Evolutionary conservation across 30 jellyfish, hydroid and myxozoan genomes (phyloP).

Genomic region (Aurelia sp.): DNA sequence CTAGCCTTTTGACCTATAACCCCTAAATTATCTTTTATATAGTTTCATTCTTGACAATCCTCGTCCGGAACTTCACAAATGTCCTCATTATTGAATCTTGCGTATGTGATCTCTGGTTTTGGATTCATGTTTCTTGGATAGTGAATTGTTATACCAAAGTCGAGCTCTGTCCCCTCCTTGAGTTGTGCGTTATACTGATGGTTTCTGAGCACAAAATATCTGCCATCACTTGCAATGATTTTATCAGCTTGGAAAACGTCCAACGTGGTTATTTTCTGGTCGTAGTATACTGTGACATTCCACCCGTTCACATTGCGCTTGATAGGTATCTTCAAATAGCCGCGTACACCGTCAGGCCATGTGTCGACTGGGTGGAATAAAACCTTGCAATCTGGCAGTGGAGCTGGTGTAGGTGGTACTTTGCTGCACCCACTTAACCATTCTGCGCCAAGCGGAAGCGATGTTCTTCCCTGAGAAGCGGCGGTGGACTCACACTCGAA

Average conservation of each 20-base stretch:
- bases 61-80: conserved; percentile 40
- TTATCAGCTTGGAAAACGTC: conserved; percentile 70
- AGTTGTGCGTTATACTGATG: conserved; percentile 32
- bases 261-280: conserved; percentile 17
- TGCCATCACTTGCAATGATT: conserved; percentile 9
- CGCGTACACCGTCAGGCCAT: conserved; percentile 77
- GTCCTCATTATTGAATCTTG: conserved; percentile 11
- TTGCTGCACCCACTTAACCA: conserved; percentile 39
- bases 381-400: conserved; percentile 43
- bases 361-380: conserved; percentile 1
- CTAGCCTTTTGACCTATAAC: too few relatives aligned
- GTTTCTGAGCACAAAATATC: conserved; percentile 41
- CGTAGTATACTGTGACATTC: conserved; percentile 47
- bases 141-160: conserved; percentile 48
- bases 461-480: not conserved
- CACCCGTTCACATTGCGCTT: conserved; percentile 38
- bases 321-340: conserved; percentile 46
- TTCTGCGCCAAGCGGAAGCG: conserved; percentile 42
- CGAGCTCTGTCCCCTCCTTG: conserved; percentile 11
- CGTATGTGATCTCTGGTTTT: conserved; percentile 41
- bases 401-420: conserved; percentile 10
- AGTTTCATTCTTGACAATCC: not conserved
- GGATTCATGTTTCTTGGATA: conserved; percentile 25
- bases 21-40: not conserved
- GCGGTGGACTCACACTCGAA: not conserved